Percentiles rank a stretch among this genome's conserved stretches.
phyloP scores from a whole-genome alignment of 2,113 vertebrate genomes.

The Mormyrus lacerda region DNA sequence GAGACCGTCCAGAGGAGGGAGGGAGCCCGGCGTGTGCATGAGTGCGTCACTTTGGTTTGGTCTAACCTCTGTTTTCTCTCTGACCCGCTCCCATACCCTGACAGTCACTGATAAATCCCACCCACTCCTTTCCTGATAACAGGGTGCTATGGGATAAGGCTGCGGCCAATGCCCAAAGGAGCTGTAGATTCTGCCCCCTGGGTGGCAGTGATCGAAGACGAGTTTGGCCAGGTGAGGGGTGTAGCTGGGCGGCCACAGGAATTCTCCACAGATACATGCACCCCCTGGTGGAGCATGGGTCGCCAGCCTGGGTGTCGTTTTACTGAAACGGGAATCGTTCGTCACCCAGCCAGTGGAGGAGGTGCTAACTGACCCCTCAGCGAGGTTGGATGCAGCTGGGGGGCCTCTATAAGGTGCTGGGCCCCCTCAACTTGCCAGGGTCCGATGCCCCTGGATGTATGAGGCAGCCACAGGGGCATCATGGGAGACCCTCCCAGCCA shows the following conservation, averaged over 20 bases:
- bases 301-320: not conserved
- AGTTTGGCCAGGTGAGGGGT: not conserved
- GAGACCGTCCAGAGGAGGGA: conserved; percentile 20
- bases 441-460: not conserved
- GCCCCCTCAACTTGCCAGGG: not conserved
- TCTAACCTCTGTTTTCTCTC: conserved; percentile 58
- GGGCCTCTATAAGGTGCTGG: not conserved
- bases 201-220: not conserved
- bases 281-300: not conserved
- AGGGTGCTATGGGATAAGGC: not conserved
- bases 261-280: conserved; percentile 22
- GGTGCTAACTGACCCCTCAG: not conserved
- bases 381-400: not conserved
- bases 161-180: not conserved
- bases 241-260: not conserved
- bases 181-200: not conserved
- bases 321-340: not conserved
- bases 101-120: not conserved
- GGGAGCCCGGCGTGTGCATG: conserved; percentile 40
- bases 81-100: conserved; percentile 38
- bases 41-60: conserved; percentile 64
- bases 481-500: not conserved
- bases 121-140: not conserved
- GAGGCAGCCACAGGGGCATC: not conserved
- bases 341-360: not conserved